These are phyloP conservation scores for Trichosurus vulpecula DNA, from an alignment of 2,797 vertebrate genomes.

Conservation along the genomic window DNA sequence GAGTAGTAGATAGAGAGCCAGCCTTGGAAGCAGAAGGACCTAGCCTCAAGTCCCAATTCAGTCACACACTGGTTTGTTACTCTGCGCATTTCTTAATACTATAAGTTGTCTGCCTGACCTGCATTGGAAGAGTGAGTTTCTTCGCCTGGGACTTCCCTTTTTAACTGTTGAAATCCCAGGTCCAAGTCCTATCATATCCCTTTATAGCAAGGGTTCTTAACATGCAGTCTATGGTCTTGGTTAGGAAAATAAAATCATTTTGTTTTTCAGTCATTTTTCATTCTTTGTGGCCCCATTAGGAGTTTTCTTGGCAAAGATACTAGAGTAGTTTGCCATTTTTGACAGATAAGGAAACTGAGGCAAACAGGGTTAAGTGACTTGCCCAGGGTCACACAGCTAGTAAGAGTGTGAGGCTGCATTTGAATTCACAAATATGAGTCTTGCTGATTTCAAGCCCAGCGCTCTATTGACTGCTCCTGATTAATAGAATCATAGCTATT, in stretches of 20 bases:
- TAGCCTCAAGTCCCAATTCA: not conserved
- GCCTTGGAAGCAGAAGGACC: not conserved
- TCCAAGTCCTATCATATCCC: not conserved
- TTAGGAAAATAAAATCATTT: not conserved
- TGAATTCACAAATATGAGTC: not conserved
- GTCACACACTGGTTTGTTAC: not conserved
- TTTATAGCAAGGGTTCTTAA: not conserved
- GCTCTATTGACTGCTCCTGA: not conserved
- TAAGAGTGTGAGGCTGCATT: not conserved
- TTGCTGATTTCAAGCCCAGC: not conserved
- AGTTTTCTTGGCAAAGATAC: not conserved
- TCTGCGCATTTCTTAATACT: not conserved
- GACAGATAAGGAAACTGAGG: not conserved
- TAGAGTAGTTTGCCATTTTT: not conserved
- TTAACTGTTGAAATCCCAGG: not conserved
- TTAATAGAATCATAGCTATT: not conserved
- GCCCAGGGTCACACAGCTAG: not conserved
- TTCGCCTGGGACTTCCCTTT: not conserved
- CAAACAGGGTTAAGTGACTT: not conserved
- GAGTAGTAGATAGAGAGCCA: not conserved
- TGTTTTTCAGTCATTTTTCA: not conserved
- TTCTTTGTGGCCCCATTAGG: not conserved
- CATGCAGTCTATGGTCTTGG: not conserved
- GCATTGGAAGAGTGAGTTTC: not conserved
- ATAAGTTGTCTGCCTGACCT: not conserved